A percentile compares a stretch with the other conserved stretches of the same genome.
Evolutionary conservation across 2,113 vertebrate genomes (phyloP).

Genomic region (Odobenus rosmarus): DNA sequence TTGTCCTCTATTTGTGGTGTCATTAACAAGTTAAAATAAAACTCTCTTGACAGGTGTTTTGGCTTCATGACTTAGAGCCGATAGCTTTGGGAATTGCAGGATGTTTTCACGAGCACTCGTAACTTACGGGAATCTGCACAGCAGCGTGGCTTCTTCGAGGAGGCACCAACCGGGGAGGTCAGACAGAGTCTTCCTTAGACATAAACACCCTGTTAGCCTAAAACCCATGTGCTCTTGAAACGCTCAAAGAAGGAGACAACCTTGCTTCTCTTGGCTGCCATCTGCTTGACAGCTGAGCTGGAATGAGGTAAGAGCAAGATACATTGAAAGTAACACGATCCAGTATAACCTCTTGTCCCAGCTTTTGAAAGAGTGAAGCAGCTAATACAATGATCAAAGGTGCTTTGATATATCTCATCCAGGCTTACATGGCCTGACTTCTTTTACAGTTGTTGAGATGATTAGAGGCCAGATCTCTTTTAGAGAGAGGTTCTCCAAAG

Average conservation of each 20-base stretch:
- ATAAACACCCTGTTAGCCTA: background rate
- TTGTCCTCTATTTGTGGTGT: slow-evolving; percentile 71
- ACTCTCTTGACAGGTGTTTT: slow-evolving; percentile 80
- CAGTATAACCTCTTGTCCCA: slow-evolving; percentile 31
- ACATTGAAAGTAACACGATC: slow-evolving; percentile 47
- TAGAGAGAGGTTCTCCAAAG: slow-evolving; percentile 29
- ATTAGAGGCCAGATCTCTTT: slow-evolving; percentile 40
- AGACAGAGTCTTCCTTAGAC: slow-evolving; percentile 20
- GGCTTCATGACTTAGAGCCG: slow-evolving; percentile 75
- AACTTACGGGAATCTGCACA: slow-evolving; percentile 58
- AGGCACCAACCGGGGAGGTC: background rate
- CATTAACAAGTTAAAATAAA: slow-evolving; percentile 80
- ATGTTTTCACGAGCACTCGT: slow-evolving; percentile 72
- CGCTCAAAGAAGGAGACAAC: background rate
- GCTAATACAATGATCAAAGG: slow-evolving; percentile 79
- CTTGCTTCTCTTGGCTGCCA: fast-evolving
- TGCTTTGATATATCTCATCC: slow-evolving; percentile 75
- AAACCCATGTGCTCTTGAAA: slow-evolving; percentile 44
- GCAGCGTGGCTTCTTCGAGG: background rate
- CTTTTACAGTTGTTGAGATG: background rate
- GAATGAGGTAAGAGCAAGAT: background rate
- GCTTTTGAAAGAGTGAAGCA: slow-evolving; percentile 72
- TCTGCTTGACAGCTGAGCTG: background rate
- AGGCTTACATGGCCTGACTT: slow-evolving; percentile 46
- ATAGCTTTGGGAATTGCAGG: slow-evolving; percentile 72